phyloP scores from a whole-genome alignment of 2,888 invertebrate species.

The Drosophila lacicola region DNA sequence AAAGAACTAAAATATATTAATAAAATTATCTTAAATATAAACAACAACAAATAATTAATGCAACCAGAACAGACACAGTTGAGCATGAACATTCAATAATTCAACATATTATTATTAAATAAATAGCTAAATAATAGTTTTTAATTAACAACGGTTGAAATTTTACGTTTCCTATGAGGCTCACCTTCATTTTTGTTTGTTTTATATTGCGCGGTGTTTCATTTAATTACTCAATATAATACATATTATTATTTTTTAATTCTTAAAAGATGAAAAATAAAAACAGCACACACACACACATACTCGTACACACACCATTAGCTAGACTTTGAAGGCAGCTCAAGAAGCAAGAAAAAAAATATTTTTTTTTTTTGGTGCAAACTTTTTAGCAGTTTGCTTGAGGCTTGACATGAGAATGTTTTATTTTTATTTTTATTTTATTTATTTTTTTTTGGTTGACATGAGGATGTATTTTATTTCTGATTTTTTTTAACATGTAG shows the following conservation, averaged over 20 bases:
- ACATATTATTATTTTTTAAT: constrained; percentile 23
- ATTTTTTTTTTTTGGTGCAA: not conserved
- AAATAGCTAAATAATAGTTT: constrained; percentile 79
- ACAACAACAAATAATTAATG: constrained; percentile 10
- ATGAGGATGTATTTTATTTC: not conserved
- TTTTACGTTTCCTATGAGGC: constrained; percentile 85
- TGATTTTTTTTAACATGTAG: constrained; percentile 3
- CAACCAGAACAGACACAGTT: constrained; percentile 3
- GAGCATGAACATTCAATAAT: constrained; percentile 26
- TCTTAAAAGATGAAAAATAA: too few relatives aligned
- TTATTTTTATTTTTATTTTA: not conserved
- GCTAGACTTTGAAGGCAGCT: constrained; percentile 31
- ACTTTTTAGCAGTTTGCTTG: constrained; percentile 19
- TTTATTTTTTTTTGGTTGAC: not conserved
- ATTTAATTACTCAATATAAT: constrained; percentile 1
- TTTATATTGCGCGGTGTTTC: constrained; percentile 18
- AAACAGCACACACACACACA: not conserved
- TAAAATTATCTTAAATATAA: constrained; percentile 10
- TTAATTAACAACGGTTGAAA: constrained; percentile 83
- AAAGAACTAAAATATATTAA: constrained; percentile 25
- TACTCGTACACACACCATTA: constrained; percentile 4
- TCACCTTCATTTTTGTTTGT: constrained; percentile 73
- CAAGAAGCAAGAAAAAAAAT: constrained; percentile 9
- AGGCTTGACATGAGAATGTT: constrained; percentile 19
- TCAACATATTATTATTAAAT: constrained; percentile 25